Conservation (phyloP, 2,888 invertebrate species). For the Eurytoma adleriae region DNA sequence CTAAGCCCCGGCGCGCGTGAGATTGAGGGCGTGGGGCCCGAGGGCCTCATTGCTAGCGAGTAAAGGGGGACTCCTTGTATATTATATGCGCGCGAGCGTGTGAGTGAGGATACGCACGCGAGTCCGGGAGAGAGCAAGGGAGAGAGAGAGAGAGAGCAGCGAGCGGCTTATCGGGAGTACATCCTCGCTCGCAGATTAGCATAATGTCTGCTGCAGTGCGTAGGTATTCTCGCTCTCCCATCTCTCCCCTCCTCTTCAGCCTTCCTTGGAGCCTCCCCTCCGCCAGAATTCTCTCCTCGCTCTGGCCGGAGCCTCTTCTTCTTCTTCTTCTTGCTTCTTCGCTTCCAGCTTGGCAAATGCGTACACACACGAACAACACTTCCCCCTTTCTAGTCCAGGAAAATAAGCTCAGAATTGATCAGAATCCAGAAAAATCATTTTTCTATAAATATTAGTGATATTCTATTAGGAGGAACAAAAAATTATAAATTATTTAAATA, state of each 20-base stretch:
- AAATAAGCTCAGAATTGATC: too few relatives aligned
- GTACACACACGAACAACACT: neutral
- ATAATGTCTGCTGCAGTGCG: constrained; percentile 74
- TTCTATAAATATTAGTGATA: too few relatives aligned
- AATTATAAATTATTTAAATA: too few relatives aligned
- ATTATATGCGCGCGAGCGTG: neutral
- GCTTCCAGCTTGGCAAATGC: constrained; percentile 3
- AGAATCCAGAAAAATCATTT: too few relatives aligned
- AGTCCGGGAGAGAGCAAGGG: constrained; percentile 12
- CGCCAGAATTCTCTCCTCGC: constrained; percentile 13
- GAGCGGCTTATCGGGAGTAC: constrained; percentile 73
- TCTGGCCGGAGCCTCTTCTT: constrained; percentile 3
- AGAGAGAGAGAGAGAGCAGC: constrained; percentile 35
- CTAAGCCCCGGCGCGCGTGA: constrained; percentile 61
- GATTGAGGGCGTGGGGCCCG: constrained; percentile 75
- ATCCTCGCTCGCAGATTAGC: constrained; percentile 75
- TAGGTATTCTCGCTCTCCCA: constrained; percentile 64
- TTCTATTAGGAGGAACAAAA: too few relatives aligned
- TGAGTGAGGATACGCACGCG: neutral
- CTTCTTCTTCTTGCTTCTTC: neutral
- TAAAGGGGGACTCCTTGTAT: constrained; percentile 2
- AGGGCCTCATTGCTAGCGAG: constrained; percentile 70
- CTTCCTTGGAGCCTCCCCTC: neutral
- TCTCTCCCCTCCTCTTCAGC: constrained; percentile 12
- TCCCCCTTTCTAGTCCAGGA: too few relatives aligned